Evolutionary conservation across 2,113 vertebrate genomes (phyloP), one percentile per base, ranked within the genome.

Genomic region (Sporophila hypoxantha): DNA sequence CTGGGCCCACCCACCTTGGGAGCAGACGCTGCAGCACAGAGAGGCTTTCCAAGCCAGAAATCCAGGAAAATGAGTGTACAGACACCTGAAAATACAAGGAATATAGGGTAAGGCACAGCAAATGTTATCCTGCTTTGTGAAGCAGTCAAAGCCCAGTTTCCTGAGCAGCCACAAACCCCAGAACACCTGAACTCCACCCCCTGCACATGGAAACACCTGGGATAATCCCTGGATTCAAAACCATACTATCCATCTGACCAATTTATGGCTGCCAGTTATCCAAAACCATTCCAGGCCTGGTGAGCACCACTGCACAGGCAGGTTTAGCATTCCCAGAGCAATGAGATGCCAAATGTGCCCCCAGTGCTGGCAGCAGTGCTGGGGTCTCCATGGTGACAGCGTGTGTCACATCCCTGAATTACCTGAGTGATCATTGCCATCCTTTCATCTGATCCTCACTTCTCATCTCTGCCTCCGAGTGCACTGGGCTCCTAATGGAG

Each of bases 351-450:
- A 86, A 41, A 78, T 17, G 82, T 12, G 55, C 36, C 76, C 47
- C 23, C 34, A 17, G 73, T 39, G 78, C 3, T 34, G 23, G 68
- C 84, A 56, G 89, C 82, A 49, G n/a, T 41, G 69, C 19, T 49
- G 55, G 44, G 82, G 83, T 91, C 91, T 93, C 92, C 85, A 91
- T 89, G 89, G 88, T 76, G 91, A 88, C 85, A 76, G 82, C 7
- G 5, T 57, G 52, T 6, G 34, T 10, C 70, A 39, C 87, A 75
- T 74, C 85, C 81, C 77, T 10, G 46, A 57, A 50, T 20, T 29
- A 87, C 89, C 92, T 85, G 91, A 56, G 76, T 17, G 55, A 64
- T 57, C 78, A 78, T 73, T 69, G 21, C 89, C 80, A 44, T 49
- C 76, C 69, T 91, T 71, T 87, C 82, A 64, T 50, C 87, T 71